Evolutionary conservation across 1,140 invertebrate species (phyloP), one percentile per base, ranked within the genome.

Genomic region (Cydia pomonella): DNA sequence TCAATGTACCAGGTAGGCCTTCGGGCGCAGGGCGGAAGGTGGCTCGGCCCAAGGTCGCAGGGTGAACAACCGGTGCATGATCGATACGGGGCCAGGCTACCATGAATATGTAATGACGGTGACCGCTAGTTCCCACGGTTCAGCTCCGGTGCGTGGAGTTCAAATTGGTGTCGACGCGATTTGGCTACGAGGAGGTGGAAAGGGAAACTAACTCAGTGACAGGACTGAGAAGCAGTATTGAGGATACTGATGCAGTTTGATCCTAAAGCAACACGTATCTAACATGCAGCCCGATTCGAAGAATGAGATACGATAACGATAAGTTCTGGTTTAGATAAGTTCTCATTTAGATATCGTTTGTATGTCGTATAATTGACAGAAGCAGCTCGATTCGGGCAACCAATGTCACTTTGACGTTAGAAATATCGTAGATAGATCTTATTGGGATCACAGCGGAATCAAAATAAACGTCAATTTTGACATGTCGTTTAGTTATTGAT

Each of bases 31-130:
- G 64, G 64, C 64, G 64, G 64, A 69, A 69, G 64, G 64, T 33
- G 64, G 64, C 64, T 69, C 64, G 3, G 27, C 64, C 64, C 79
- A 82, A 82, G 81, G 81, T 81, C 81, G 82, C 41, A 44, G 64
- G 79, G 77, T 80, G 78, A 79, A 79, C 75, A 78, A 77, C 76
- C 79, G 79, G 25, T 75, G 73, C 76, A 79, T 80, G 77, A 82
- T 82, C 79, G 81, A 82, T 80, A 72, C 77, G 69, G 38, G 74
- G 75, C 63, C 78, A 72, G 53, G 64, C 33, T 41, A 33, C 75
- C 47, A 59, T 79, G 79, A 78, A 82, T 78, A 78, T 72, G 66
- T 82, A 76, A 82, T 77, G 74, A 41, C 64, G 64, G 64, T 63
- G 73, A 74, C 76, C 69, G 66, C 73, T 76, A 76, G 77, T 80